Conservation (phyloP, 2,797 vertebrate species). For the Ciconia nigra region DNA sequence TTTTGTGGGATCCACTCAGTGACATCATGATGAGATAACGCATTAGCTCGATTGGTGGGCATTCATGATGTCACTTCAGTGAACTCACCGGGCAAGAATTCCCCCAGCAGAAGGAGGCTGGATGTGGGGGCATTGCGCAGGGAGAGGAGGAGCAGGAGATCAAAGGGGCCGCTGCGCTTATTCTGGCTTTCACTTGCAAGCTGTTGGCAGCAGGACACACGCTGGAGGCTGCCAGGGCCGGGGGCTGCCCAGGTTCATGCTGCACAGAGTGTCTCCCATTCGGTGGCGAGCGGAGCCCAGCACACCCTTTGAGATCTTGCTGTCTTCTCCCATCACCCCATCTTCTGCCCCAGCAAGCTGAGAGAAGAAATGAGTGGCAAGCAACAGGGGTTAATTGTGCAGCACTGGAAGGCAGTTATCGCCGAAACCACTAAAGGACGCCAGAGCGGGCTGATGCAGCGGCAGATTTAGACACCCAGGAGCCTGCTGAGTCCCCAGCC, state of each 20-base stretch:
- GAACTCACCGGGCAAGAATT: not conserved
- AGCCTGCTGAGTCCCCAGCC: not conserved
- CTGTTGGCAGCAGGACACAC: not conserved
- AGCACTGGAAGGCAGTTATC: not conserved
- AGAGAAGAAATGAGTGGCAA: not conserved
- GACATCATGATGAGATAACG: not conserved
- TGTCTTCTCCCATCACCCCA: not conserved
- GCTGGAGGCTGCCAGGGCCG: fast-evolving
- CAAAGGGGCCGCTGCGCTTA: not conserved
- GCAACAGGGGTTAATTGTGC: fast-evolving
- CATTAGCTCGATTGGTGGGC: not conserved
- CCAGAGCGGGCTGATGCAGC: not conserved
- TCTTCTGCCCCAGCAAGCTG: too few species aligned
- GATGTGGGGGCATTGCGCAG: not conserved
- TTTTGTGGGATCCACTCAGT: not conserved
- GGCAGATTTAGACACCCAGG: not conserved
- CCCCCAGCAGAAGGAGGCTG: not conserved
- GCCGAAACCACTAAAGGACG: fast-evolving
- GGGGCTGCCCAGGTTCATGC: not conserved
- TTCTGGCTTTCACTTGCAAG: not conserved
- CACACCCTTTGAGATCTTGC: fast-evolving
- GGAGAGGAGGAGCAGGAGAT: not conserved
- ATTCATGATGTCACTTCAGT: not conserved
- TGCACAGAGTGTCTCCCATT: not conserved
- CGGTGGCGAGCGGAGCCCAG: not conserved